phyloP scores from a whole-genome alignment of 2,888 invertebrate species.

The Caenorhabditis doughertyi region DNA sequence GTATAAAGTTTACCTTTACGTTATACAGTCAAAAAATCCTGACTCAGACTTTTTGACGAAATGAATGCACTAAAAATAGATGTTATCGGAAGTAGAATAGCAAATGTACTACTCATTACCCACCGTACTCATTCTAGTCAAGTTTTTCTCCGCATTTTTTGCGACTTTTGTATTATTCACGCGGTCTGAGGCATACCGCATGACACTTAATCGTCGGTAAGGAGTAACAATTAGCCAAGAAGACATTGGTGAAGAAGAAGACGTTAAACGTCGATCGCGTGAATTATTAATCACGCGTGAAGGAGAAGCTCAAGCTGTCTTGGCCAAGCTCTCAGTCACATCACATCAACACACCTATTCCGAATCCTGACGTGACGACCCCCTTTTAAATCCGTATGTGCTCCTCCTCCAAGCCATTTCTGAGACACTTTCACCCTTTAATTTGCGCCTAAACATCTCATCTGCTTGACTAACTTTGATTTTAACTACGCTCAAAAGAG shows the following conservation, averaged over 20 bases:
- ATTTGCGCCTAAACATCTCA: neutral
- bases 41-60: too few relatives aligned
- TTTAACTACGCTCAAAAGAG: neutral
- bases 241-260: conserved; percentile 16
- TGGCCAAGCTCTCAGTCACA: conserved; percentile 44
- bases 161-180: conserved; percentile 40
- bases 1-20: too few relatives aligned
- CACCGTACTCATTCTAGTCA: conserved; percentile 4
- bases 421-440: neutral
- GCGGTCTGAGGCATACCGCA: conserved; percentile 37
- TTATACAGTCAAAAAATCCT: too few relatives aligned
- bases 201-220: conserved; percentile 61
- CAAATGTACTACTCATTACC: too few relatives aligned
- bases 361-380: conserved; percentile 33
- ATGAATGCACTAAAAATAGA: conserved; percentile 12
- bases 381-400: conserved; percentile 21
- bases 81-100: too few relatives aligned
- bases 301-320: conserved; percentile 38
- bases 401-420: conserved; percentile 24
- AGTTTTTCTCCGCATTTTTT: neutral
- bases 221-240: conserved; percentile 53
- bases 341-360: conserved; percentile 55
- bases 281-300: conserved; percentile 59
- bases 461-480: neutral
- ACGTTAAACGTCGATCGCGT: conserved; percentile 55